Percentiles rank a stretch among this genome's conserved stretches.
phyloP scores from a whole-genome alignment of 2,113 vertebrate genomes.

The Mus spicilegus region DNA sequence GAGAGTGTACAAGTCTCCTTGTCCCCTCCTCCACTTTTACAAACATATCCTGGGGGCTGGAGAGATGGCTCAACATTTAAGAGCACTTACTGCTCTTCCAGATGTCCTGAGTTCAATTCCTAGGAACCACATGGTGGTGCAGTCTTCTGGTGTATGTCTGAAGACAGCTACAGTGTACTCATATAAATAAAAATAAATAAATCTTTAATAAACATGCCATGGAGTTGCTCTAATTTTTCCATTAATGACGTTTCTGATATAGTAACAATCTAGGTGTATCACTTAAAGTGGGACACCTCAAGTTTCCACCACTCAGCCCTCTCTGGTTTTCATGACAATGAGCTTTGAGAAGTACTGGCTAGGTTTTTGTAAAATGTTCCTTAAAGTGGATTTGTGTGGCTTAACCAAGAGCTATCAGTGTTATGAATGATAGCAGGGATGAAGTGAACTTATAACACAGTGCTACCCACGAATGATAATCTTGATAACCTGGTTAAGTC shows the following conservation, averaged over 20 bases:
- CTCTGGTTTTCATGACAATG: background rate
- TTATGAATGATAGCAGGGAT: background rate
- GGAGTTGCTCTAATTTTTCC: background rate
- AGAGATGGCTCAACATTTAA: no score
- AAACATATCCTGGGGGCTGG: background rate
- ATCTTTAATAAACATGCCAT: background rate
- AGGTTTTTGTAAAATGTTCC: background rate
- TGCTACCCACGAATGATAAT: background rate
- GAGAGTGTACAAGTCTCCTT: background rate
- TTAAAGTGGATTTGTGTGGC: background rate
- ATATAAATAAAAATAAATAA: no score
- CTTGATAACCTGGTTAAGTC: background rate
- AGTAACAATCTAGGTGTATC: background rate
- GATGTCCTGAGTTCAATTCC: no score
- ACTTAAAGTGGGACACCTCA: background rate
- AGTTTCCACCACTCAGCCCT: background rate
- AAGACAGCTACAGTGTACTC: no score
- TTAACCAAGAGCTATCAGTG: background rate
- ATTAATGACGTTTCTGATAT: background rate
- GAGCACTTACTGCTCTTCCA: no score
- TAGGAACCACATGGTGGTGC: no score
- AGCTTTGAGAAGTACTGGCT: background rate
- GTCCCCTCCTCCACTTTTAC: background rate
- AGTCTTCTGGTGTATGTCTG: no score
- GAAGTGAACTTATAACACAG: no score